Conservation (phyloP, 2,113 vertebrate species). For the Heloderma charlesbogerti region DNA sequence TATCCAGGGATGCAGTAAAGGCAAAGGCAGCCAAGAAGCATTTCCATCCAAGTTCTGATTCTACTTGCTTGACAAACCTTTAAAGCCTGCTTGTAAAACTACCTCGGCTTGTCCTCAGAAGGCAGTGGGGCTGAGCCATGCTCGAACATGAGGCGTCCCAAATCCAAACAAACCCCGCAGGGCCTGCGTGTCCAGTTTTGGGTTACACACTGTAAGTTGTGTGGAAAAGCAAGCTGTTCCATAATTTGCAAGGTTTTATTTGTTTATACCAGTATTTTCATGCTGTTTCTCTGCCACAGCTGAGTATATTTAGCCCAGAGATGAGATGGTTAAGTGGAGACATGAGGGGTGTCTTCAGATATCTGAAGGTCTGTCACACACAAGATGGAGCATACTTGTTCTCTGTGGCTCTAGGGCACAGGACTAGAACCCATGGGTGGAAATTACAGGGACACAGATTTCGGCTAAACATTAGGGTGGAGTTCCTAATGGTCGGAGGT, state of each 20-base stretch:
- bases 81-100: not conserved
- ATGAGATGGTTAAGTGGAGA: not conserved
- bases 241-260: too few species aligned
- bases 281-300: too few species aligned
- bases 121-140: not conserved
- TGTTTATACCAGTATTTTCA: too few species aligned
- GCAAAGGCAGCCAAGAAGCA: conserved; percentile 9
- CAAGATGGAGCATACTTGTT: not conserved
- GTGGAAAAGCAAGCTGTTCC: not conserved
- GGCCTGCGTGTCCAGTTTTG: not conserved
- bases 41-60: conserved; percentile 54
- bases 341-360: not conserved
- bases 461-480: not conserved
- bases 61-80: not conserved
- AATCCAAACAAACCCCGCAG: not conserved
- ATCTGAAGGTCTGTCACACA: not conserved
- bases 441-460: not conserved
- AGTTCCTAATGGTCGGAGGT: not conserved
- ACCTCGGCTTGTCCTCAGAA: not conserved
- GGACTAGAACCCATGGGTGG: not conserved
- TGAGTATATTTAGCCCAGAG: not conserved
- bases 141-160: not conserved
- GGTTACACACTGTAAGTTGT: not conserved
- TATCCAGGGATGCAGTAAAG: not conserved
- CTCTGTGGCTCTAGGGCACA: not conserved